Base-by-base conservation (phyloP, 2,113 vertebrate species). In the Dicentrarchus labrax region DNA sequence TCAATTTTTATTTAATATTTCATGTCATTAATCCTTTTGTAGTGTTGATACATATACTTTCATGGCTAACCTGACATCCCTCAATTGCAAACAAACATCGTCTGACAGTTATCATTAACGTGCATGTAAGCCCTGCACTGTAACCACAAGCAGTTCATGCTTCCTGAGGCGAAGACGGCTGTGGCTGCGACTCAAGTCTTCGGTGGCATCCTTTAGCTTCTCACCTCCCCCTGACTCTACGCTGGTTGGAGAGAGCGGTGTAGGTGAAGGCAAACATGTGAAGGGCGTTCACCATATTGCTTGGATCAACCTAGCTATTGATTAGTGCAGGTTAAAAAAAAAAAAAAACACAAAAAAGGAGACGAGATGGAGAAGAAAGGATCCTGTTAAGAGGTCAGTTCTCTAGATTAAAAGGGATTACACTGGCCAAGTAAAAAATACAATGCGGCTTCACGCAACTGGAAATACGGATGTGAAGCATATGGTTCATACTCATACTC, bases 1-100 rank as follows among this genome's bases (percentile, higher is more conserved):
- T 96, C 94, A 94, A 94, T 93, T 90, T 94, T 89, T 61, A 69
- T 91, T 91, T 75, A 88, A 74, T 83, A 85, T 85, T 59, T 91
- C 76, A 87, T 86, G 65, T 85, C 78, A 83, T 89, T 87, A 84
- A 93, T 94, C 89, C 93, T 95, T 95, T 91, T 72, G 73, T 78
- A 91, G 92, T 95, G 95, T 94, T 91, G 91, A 94, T 95, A 95
- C 92, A 95, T 88, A 89, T 64, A 80, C 57, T 87, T 89, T 78
- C 59, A 84, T 83, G 83, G 82, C 95, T 94, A 89, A 94, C 94
- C 82, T 84, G 84, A 91, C 90, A 95, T 95, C 91, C 95, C 90
- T 94, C 95, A 95, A 94, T 92, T 91, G 94, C 94, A 95, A 95
- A 94, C 92, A 94, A 93, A 95, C 95, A 93, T 94, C 94, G 94